Evolutionary conservation across 2,888 invertebrate species (phyloP), one percentile per base, ranked within the genome.

Genomic region (Drosophila mettleri): DNA sequence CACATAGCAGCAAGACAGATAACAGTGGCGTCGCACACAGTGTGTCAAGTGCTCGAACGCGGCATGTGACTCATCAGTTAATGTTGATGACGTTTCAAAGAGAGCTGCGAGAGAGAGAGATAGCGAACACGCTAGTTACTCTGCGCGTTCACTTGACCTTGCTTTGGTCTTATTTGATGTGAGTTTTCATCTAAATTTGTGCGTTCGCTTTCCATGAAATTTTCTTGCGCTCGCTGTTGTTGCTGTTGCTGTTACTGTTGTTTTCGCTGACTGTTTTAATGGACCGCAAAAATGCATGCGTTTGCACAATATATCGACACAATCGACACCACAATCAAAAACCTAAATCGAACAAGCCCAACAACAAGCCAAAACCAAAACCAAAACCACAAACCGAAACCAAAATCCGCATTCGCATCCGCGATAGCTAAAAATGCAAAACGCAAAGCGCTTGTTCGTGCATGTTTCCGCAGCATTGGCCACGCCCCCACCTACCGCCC

Each of bases 261-360:
- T 66, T 74, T 59, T 41, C 45, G 54, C 38, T 60, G 79, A 55
- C 64, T 67, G 69, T 73, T 80, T 85, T 86, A 85, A 86, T 85
- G 74, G 81, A 86, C 84, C 86, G 69, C 86, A 88, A 88, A 80
- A 78, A 74, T 80, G 80, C 74, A 73, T 31, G 68, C 65, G 64
- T 61, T 66, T 60, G 71, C 80, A 67, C 70, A 85, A 85, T 60
- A 38, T 39, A 52, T 39, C 45, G 51, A 38, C 59, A 45, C 59
- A 71, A 70, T 57, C 55, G 64, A 48, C 41, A 41, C 27, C 34
- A 8, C 36, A 51, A 5, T 36, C 36, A 24, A 36, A 51, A 51
- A 24, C 36, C 67, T 49, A 52, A 74, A 66, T 22, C 59, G 16
- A 55, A 55, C 22, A 34, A 69, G 20, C 51, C 58, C 31, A 45